Base-by-base conservation (phyloP, 1,140 invertebrate genomes). In the Megathymus violae region DNA sequence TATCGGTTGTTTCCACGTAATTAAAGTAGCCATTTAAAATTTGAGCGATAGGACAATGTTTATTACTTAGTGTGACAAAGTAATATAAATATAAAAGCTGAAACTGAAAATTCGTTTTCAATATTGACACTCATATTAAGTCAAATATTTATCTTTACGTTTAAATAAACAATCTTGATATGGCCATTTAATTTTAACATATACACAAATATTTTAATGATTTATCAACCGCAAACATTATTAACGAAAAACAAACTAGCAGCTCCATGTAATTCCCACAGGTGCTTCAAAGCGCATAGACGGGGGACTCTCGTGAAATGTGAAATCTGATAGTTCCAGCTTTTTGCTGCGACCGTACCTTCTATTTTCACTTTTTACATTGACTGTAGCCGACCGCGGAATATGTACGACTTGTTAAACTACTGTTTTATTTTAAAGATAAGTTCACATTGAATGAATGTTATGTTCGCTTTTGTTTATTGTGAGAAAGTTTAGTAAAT, bases 271-370 rank as follows among this genome's bases (percentile, higher is more conserved):
- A 25, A 44, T n/a, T 65, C 47, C 16, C 10, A 7, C 27, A 44
- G 48, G 54, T 58, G 63, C 41, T 50, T 64, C 34, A 65, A 64
- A 64, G 63, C 63, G 38, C 69, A 68, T 56, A 66, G 58, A 60
- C 50, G 62, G 58, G 60, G 54, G 65, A 69, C 72, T 68, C 50
- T 75, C 75, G 72, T 78, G 72, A 78, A 78, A 78, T 75, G 72
- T 68, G 67, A 78, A 74, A 78, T 78, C 72, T 74, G 75, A 77
- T 77, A 77, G 75, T 67, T 74, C 25, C 56, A 65, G 67, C 72
- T 78, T 78, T 77, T 75, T 75, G 67, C 59, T 46, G 34, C 64
- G 58, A 65, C 54, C 62, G 64, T 65, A 67, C 64, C 44, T 46
- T 50, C 69, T 67, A 66, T 71, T 69, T 70, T 60, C 59, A 71